Conservation (phyloP, 2,797 vertebrate species). For the Heterohyrax brucei region DNA sequence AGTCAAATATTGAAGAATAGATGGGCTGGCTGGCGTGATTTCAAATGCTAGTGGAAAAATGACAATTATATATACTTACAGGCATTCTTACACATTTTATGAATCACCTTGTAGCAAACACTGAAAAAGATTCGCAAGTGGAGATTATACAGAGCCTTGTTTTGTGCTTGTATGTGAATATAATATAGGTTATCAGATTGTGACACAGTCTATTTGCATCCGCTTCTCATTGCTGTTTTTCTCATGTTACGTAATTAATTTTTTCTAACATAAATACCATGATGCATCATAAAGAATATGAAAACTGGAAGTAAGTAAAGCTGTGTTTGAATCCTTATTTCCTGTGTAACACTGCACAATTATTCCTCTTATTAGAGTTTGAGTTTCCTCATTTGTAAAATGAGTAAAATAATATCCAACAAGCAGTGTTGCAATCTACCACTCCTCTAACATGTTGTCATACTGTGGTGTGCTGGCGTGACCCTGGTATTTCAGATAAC, state of each 20-base stretch:
- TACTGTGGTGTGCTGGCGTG: no score
- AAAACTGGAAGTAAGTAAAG: background rate
- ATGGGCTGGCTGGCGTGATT: background rate
- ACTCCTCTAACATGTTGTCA: no score
- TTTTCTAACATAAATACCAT: background rate
- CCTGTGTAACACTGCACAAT: background rate
- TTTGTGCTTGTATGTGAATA: background rate
- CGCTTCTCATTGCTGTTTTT: background rate
- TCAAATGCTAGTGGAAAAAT: background rate
- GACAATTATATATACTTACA: background rate
- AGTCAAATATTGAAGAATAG: background rate
- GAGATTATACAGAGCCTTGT: background rate
- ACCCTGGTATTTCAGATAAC: no score
- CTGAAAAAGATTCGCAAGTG: background rate
- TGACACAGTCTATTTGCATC: background rate
- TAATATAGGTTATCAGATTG: background rate
- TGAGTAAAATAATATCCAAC: background rate
- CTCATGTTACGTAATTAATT: background rate
- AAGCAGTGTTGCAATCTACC: background rate
- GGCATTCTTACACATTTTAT: background rate
- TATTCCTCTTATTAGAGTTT: slow-evolving; percentile 32
- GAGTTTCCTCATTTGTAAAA: slow-evolving; percentile 54
- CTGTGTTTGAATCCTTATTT: background rate
- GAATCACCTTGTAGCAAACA: background rate
- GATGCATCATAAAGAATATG: background rate